Percentiles rank a stretch among this genome's conserved stretches.
Conservation (phyloP, 2,888 invertebrate species). For the Scotopteryx bipunctaria region DNA sequence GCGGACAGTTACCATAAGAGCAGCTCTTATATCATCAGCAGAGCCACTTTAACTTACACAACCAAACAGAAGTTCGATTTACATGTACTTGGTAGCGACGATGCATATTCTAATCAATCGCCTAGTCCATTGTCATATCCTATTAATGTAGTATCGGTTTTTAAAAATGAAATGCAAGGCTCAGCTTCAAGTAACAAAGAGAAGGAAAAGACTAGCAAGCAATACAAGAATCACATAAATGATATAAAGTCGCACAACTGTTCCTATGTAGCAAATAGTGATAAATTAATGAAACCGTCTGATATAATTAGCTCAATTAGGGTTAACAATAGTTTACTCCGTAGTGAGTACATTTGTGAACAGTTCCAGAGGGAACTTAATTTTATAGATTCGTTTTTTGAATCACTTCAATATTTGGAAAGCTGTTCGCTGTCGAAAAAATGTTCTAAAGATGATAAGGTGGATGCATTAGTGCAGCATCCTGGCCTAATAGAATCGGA, state of each 20-base stretch:
- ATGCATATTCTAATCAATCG: conserved; percentile 45
- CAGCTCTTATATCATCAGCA: conserved; percentile 65
- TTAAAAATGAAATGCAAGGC: conserved; percentile 59
- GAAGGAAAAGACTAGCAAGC: conserved; percentile 35
- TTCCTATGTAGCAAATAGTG: conserved; percentile 54
- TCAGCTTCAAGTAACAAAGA: conserved; percentile 35
- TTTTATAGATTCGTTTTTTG: conserved; percentile 79
- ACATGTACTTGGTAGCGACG: conserved; percentile 60
- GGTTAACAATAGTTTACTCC: conserved; percentile 61
- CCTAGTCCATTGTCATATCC: conserved; percentile 65
- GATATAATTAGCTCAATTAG: conserved; percentile 74
- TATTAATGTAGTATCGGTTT: conserved; percentile 67
- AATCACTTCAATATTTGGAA: conserved; percentile 75
- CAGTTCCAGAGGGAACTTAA: conserved; percentile 76
- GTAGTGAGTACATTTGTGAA: conserved; percentile 66
- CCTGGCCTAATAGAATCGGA: conserved; percentile 46
- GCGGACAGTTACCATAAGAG: conserved; percentile 51
- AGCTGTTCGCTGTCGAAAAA: conserved; percentile 63
- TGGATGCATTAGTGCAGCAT: conserved; percentile 54
- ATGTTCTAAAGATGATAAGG: conserved; percentile 53
- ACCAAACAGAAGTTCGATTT: conserved; percentile 71
- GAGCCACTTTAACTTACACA: conserved; percentile 70
- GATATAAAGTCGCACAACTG: conserved; percentile 57
- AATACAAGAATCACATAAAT: conserved; percentile 47
- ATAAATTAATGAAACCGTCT: conserved; percentile 74